These are phyloP conservation scores for Plagodis dolabraria DNA, from an alignment of 2,888 invertebrate genomes.

Conservation along the genomic window DNA sequence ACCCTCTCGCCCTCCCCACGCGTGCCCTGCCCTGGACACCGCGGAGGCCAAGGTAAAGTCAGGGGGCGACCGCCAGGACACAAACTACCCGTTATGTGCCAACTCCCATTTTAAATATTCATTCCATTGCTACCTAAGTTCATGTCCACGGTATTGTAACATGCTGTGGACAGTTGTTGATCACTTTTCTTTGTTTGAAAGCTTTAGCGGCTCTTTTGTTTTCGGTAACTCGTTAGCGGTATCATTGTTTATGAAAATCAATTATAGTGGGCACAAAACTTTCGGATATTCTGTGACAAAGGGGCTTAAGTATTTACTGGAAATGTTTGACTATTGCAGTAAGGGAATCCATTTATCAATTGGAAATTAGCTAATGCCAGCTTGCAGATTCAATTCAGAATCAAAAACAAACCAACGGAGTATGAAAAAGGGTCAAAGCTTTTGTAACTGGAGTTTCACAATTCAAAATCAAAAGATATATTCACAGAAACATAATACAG, in stretches of 20 bases:
- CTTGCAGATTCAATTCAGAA: too few species aligned
- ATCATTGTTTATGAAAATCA: constrained; percentile 60
- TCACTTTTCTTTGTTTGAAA: constrained; percentile 38
- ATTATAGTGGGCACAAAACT: background rate
- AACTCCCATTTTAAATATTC: constrained; percentile 69
- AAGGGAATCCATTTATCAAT: too few species aligned
- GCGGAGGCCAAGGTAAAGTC: constrained; percentile 72
- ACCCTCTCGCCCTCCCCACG: constrained; percentile 43
- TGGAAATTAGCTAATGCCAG: too few species aligned
- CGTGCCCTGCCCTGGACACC: constrained; percentile 46
- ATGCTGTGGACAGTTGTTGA: constrained; percentile 41
- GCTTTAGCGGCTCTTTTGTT: constrained; percentile 59
- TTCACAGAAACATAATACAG: too few species aligned
- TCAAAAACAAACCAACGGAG: too few species aligned
- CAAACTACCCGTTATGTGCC: constrained; percentile 70
- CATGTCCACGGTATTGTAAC: constrained; percentile 44
- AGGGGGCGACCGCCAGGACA: constrained; percentile 75
- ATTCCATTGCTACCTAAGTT: constrained; percentile 58
- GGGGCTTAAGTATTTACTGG: too few species aligned
- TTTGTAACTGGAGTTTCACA: too few species aligned
- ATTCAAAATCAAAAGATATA: too few species aligned
- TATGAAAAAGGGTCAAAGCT: too few species aligned
- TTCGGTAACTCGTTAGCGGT: constrained; percentile 60
- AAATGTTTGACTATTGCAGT: too few species aligned
- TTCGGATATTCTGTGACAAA: too few species aligned